Conservation (phyloP, 2,797 vertebrate genomes). For the Siniperca obscura region DNA sequence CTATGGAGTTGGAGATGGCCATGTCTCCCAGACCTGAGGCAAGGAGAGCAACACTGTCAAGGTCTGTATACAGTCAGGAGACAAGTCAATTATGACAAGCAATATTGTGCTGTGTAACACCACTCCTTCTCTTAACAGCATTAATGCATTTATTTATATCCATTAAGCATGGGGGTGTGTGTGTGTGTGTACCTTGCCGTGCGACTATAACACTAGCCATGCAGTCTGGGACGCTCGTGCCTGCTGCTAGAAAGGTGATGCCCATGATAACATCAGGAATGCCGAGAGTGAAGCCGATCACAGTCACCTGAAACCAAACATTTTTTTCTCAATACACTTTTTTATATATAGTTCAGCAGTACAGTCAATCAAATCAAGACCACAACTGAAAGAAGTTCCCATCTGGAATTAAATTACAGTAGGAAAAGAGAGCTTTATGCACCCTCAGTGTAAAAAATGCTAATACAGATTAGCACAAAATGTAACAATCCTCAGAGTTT, state of each 20-base stretch:
- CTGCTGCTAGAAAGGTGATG: slow-evolving; percentile 95
- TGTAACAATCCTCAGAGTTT: neutral
- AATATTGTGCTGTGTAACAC: slow-evolving; percentile 9
- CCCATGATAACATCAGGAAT: slow-evolving; percentile 98
- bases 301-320: slow-evolving; percentile 88
- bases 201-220: slow-evolving; percentile 97
- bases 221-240: slow-evolving; percentile 96
- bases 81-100: slow-evolving; percentile 21
- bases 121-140: slow-evolving; percentile 4
- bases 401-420: neutral
- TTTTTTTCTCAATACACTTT: neutral
- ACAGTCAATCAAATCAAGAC: neutral
- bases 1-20: slow-evolving; percentile 97
- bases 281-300: slow-evolving; percentile 94
- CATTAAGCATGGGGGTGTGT: slow-evolving; percentile 39
- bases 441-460: neutral
- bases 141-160: neutral
- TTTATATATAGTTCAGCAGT: neutral
- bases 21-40: slow-evolving; percentile 94
- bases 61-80: slow-evolving; percentile 27
- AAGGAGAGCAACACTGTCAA: slow-evolving; percentile 57
- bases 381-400: neutral
- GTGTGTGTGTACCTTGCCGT: slow-evolving; percentile 88
- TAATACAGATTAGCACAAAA: neutral
- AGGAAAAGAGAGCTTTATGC: neutral